phyloP scores from a whole-genome alignment of 2,113 vertebrate species.

The Tachuris rubrigastra region DNA sequence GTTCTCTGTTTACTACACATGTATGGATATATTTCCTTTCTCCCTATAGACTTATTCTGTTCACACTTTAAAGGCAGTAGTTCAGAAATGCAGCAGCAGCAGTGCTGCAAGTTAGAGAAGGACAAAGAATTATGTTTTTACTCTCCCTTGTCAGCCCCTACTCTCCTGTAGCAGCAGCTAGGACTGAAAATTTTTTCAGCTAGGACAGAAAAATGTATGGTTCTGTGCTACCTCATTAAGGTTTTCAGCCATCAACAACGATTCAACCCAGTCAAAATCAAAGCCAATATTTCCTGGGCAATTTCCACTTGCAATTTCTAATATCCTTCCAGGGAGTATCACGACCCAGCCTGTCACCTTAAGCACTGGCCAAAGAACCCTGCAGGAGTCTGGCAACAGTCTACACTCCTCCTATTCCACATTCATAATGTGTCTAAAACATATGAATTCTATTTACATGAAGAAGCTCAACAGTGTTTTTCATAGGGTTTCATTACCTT shows the following conservation, averaged over 20 bases:
- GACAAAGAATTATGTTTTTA: not conserved
- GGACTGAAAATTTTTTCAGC: not conserved
- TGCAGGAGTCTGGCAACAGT: not conserved
- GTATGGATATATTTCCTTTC: not conserved
- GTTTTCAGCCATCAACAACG: not conserved
- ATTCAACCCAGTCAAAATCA: not conserved
- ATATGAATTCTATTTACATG: not conserved
- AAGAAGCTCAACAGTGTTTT: not conserved
- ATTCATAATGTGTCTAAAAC: not conserved
- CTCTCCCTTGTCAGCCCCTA: not conserved
- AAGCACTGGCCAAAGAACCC: not conserved
- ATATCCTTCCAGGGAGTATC: not conserved
- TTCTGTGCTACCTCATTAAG: not conserved
- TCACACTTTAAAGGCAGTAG: not conserved
- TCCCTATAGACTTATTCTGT: not conserved
- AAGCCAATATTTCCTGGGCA: not conserved
- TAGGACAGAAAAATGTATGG: not conserved
- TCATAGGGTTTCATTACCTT: not conserved
- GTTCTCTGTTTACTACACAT: not conserved
- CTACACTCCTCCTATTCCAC: not conserved
- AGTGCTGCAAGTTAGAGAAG: not conserved
- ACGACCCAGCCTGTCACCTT: not conserved
- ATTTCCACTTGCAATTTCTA: not conserved
- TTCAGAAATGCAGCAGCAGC: not conserved
- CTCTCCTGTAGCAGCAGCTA: not conserved